These are phyloP conservation scores for Drosophila austrosaltans DNA, from an alignment of 2,888 invertebrate genomes.

Conservation along the genomic window DNA sequence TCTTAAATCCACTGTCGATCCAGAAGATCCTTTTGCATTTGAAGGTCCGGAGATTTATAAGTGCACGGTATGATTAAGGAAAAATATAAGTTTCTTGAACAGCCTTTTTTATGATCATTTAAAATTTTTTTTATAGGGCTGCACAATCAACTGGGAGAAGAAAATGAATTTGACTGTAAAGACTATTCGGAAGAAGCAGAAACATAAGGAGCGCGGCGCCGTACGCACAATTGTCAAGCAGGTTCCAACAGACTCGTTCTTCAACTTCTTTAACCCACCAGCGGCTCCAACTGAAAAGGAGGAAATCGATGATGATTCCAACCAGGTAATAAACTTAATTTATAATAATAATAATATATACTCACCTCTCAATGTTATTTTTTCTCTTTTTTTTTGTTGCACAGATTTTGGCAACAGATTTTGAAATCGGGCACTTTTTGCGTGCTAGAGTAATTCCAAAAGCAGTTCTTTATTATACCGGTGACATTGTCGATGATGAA, in stretches of 20 bases:
- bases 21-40: slow-evolving; percentile 95
- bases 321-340: slow-evolving; percentile 79
- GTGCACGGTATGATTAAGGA: slow-evolving; percentile 67
- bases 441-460: slow-evolving; percentile 98
- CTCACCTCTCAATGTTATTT: neutral
- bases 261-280: slow-evolving; percentile 99
- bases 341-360: too few relatives aligned
- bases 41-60: slow-evolving; percentile 91
- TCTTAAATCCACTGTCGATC: slow-evolving; percentile 95
- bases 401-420: slow-evolving; percentile 93
- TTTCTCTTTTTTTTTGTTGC: neutral
- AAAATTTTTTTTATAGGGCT: slow-evolving; percentile 85
- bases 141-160: slow-evolving; percentile 98
- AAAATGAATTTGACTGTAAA: slow-evolving; percentile 98
- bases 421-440: slow-evolving; percentile 99
- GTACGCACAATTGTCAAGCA: slow-evolving; percentile 97
- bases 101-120: neutral
- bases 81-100: neutral
- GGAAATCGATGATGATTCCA: slow-evolving; percentile 95
- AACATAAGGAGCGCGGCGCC: slow-evolving; percentile 97
- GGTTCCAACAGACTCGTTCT: slow-evolving; percentile 98
- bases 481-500: slow-evolving; percentile 92
- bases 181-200: slow-evolving; percentile 98
- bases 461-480: slow-evolving; percentile 98
- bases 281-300: slow-evolving; percentile 91